Evolutionary conservation across 2,888 invertebrate genomes (phyloP).

Genomic region (Drosophila quinaria): DNA sequence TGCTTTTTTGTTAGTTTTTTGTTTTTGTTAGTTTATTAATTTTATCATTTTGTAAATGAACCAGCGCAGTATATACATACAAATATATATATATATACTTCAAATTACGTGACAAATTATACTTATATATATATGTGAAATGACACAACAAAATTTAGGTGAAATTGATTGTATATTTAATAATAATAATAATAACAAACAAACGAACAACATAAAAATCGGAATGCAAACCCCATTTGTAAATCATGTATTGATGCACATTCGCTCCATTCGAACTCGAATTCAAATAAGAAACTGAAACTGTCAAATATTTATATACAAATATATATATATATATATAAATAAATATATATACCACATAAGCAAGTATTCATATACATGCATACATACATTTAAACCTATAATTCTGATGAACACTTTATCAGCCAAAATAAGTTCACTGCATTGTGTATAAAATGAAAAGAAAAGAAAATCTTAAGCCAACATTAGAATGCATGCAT

Average conservation of each 20-base stretch:
- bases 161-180: slow-evolving; percentile 74
- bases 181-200: slow-evolving; percentile 34
- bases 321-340: slow-evolving; percentile 18
- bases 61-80: slow-evolving; percentile 60
- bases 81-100: slow-evolving; percentile 32
- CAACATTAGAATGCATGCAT: background rate
- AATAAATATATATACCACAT: slow-evolving; percentile 36
- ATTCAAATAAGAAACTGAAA: slow-evolving; percentile 21
- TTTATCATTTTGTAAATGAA: slow-evolving; percentile 64
- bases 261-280: slow-evolving; percentile 40
- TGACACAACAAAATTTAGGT: slow-evolving; percentile 70
- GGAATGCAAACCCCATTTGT: slow-evolving; percentile 24
- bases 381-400: slow-evolving; percentile 22
- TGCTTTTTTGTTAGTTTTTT: slow-evolving; percentile 58
- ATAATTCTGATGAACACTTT: slow-evolving; percentile 8
- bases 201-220: slow-evolving; percentile 7
- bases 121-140: slow-evolving; percentile 28
- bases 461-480: background rate
- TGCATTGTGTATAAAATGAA: slow-evolving; percentile 12
- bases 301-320: slow-evolving; percentile 19
- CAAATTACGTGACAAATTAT: slow-evolving; percentile 37
- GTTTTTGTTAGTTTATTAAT: slow-evolving; percentile 43
- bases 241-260: slow-evolving; percentile 44
- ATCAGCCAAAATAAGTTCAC: slow-evolving; percentile 5
- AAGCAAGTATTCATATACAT: slow-evolving; percentile 40